Evolutionary conservation across 2,113 vertebrate species (phyloP).

Genomic region (Vireo altiloquus): DNA sequence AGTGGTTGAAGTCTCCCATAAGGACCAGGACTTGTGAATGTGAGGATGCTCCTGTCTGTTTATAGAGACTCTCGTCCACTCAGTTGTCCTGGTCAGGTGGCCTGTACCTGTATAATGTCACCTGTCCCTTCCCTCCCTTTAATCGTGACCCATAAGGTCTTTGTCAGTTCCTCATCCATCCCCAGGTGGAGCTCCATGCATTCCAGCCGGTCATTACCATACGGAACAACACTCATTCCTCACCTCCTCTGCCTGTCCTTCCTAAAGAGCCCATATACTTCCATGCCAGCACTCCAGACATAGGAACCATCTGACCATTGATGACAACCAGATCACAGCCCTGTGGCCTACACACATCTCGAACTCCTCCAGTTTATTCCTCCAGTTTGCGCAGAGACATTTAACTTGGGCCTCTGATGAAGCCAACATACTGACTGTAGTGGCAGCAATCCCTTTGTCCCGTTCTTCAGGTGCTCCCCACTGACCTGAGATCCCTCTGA

Average conservation of each 20-base stretch:
- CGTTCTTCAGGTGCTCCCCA: background rate
- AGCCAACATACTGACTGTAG: background rate
- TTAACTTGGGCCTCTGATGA: background rate
- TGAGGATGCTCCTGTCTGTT: background rate
- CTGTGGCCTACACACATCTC: background rate
- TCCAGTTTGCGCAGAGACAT: background rate
- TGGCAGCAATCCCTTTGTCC: background rate
- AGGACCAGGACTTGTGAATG: background rate
- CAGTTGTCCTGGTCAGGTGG: background rate
- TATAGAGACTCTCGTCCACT: background rate
- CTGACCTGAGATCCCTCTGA: background rate
- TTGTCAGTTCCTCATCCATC: background rate
- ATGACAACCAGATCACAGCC: background rate
- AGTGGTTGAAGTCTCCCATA: background rate
- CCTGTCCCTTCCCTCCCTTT: background rate
- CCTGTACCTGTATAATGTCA: background rate
- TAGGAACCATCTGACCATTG: background rate
- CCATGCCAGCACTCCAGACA: background rate
- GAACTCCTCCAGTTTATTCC: background rate
- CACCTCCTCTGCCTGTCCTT: background rate
- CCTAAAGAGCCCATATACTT: background rate
- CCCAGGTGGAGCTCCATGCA: background rate
- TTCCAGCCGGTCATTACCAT: background rate
- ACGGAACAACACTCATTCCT: background rate
- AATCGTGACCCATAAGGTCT: background rate